A percentile compares a stretch with the other conserved stretches of the same genome.
phyloP scores from a whole-genome alignment of 2,113 vertebrate genomes.

The Pithys albifrons region DNA sequence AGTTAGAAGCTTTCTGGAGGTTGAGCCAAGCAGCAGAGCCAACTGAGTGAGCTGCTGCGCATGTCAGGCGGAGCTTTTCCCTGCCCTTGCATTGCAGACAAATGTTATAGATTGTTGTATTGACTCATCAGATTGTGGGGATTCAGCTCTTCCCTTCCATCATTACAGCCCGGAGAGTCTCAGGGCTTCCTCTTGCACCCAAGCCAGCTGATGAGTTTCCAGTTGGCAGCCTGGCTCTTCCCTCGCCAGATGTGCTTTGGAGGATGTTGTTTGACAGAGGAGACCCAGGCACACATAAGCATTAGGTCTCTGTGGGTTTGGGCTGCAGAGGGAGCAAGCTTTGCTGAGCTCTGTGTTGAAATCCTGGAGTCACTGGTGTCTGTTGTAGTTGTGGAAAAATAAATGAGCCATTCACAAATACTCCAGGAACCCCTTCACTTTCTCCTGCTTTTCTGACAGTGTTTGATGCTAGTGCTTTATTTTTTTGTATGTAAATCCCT shows the following conservation, averaged over 20 bases:
- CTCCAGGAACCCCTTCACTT: neutral
- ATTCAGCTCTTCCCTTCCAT: neutral
- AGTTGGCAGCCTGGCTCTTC: neutral
- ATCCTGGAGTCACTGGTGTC: neutral
- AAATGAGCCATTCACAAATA: constrained; percentile 23
- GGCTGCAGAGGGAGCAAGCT: neutral
- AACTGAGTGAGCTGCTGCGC: neutral
- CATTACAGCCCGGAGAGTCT: neutral
- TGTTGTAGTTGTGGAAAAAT: neutral
- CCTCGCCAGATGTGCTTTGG: neutral
- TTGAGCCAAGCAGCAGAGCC: neutral
- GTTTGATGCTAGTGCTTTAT: neutral
- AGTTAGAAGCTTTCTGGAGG: neutral
- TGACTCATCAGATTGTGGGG: neutral
- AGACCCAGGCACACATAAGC: neutral
- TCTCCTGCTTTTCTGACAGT: neutral
- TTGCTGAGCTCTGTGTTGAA: neutral
- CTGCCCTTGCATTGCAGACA: neutral
- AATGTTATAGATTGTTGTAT: neutral
- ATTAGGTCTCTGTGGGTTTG: neutral
- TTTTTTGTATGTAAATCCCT: neutral
- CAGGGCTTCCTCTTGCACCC: neutral
- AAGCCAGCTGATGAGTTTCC: constrained; percentile 9
- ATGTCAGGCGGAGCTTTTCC: neutral
- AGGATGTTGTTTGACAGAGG: neutral